phyloP scores from a whole-genome alignment of 64 coral and sea anemone genomes.

The Stylophora pistillata region DNA sequence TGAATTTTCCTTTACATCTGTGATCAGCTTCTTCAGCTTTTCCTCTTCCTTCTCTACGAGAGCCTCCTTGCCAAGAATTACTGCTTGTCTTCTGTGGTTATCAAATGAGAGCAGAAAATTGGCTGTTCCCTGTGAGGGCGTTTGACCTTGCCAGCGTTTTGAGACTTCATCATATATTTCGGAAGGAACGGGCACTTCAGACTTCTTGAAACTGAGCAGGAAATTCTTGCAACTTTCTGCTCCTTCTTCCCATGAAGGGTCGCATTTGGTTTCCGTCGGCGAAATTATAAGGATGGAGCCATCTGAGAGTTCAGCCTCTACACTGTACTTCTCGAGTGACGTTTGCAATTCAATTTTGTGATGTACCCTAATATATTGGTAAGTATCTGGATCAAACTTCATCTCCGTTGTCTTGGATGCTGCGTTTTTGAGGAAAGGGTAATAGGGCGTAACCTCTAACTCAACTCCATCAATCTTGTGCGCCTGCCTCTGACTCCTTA shows the following conservation, averaged over 20 bases:
- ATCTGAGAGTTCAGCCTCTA: neutral
- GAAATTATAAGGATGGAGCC: neutral
- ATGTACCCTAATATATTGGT: neutral
- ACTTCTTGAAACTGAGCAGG: neutral
- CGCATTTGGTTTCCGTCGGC: neutral
- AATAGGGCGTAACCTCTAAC: neutral
- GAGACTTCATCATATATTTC: constrained; percentile 25
- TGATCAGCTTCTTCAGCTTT: neutral
- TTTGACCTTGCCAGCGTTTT: neutral
- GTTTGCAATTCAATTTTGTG: neutral
- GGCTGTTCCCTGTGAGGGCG: neutral
- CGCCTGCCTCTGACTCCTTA: neutral
- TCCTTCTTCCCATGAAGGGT: neutral
- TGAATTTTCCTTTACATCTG: neutral
- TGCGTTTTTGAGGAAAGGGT: constrained; percentile 28
- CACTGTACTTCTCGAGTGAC: neutral
- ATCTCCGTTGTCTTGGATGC: neutral
- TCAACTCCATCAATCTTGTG: constrained; percentile 3
- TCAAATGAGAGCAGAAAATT: neutral
- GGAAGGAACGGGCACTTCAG: neutral
- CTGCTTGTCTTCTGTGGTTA: neutral
- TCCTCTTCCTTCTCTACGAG: neutral
- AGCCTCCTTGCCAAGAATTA: neutral
- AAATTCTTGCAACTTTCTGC: neutral
- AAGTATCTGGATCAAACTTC: neutral